Conservation (phyloP, 2,113 vertebrate genomes). For the Mesembrinibis cayennensis region DNA sequence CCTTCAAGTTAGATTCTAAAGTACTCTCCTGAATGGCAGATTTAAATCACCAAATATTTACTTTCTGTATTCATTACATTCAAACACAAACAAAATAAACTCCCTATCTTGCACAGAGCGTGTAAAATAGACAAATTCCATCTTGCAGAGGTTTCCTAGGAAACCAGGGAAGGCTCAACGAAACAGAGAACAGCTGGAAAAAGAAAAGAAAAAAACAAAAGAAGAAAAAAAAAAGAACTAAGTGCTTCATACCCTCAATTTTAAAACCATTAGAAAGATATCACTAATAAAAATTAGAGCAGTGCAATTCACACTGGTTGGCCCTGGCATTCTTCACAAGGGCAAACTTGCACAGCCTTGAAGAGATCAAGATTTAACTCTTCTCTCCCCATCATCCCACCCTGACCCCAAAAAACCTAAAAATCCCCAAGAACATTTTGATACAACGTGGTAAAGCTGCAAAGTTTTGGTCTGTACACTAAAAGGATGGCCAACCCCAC, state of each 20-base stretch:
- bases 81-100: slow-evolving; percentile 21
- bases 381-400: not conserved
- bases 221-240: not conserved
- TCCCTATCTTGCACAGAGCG: not conserved
- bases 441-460: not conserved
- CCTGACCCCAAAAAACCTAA: not conserved
- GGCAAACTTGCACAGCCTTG: not conserved
- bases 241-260: not conserved
- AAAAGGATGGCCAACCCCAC: not conserved
- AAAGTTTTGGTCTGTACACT: not conserved
- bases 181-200: slow-evolving; percentile 9
- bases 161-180: not conserved
- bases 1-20: not conserved
- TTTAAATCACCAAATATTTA: slow-evolving; percentile 20
- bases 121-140: not conserved
- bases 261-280: not conserved
- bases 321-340: not conserved
- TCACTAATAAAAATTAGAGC: not conserved
- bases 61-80: not conserved
- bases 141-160: not conserved
- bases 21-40: not conserved
- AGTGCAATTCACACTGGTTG: not conserved
- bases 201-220: not conserved
- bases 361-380: not conserved
- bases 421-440: fast-evolving